Base-by-base conservation (phyloP, 2,113 vertebrate species). In the Triplophysa rosa region DNA sequence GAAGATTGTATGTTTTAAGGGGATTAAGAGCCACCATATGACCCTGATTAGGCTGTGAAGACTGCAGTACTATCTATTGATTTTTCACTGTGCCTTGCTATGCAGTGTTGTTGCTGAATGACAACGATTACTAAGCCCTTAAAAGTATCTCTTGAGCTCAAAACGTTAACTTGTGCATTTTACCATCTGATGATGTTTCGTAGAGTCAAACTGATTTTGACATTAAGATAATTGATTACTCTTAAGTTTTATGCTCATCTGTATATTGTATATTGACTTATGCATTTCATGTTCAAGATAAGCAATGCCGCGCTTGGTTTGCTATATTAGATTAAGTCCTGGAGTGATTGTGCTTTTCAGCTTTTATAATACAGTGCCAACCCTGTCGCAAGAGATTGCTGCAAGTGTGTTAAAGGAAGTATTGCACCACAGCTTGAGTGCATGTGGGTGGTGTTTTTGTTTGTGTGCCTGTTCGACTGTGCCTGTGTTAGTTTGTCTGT, bases 371-470 rank as follows among this genome's bases (percentile, higher is more conserved):
- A 23, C 40, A 2, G 5, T 4, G 76, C 68, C 75, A 47, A 37
- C 17, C 62, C 23, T 62, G 77, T 49, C 63, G 13, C 23, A 5
- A 14, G 56, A 56, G 58, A 24, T 56, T 13, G 52, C 67, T 58
- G 54, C 54, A 86, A 82, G 84, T 81, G 47, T 79, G 85, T 82
- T 85, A 59, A 56, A 88, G 89, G 87, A 92, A 90, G 85, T 83
- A 80, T 86, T 89, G 84, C 80, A 40, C 86, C 84, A 80, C 76
- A 85, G 85, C 74, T 80, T 83, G 84, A 16, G 64, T 75, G 87
- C 83, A 83, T 64, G 83, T 90, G 89, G 90, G 89, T 87, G 90
- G 89, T 86, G 89, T 85, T 85, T 86, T 81, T 89, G 86, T 87
- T 82, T 80, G 84, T 87, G 72, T 77, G 52, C 81, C 83, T 78